phyloP scores from a whole-genome alignment of 2,888 invertebrate genomes.

The Loripinus fragilis region DNA sequence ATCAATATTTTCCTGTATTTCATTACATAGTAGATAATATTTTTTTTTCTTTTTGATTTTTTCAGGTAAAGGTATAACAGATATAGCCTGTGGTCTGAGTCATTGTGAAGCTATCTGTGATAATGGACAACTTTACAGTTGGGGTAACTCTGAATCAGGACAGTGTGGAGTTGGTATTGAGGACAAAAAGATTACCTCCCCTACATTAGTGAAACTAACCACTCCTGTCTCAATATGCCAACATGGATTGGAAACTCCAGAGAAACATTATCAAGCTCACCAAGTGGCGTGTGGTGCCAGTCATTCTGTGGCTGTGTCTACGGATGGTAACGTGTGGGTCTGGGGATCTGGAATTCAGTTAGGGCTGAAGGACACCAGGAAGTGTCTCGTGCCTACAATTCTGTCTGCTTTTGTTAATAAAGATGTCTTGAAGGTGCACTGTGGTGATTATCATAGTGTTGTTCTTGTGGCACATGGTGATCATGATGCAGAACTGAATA shows the following conservation, averaged over 20 bases:
- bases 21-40: no score
- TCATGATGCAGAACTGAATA: neutral
- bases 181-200: conserved; percentile 60
- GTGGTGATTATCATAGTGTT: conserved; percentile 79
- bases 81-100: conserved; percentile 90
- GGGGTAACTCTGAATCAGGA: conserved; percentile 83
- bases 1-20: no score
- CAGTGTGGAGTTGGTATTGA: conserved; percentile 87
- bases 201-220: conserved; percentile 62
- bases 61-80: conserved; percentile 85
- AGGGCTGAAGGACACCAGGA: conserved; percentile 67
- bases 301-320: conserved; percentile 79
- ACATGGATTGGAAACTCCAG: conserved; percentile 66
- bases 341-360: conserved; percentile 81
- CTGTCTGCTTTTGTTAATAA: conserved; percentile 71
- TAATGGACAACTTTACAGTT: conserved; percentile 80
- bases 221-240: conserved; percentile 61
- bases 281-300: conserved; percentile 77
- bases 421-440: conserved; percentile 75
- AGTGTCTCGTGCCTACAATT: conserved; percentile 64
- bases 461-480: conserved; percentile 75
- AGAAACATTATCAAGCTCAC: conserved; percentile 53
- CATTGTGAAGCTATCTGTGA: conserved; percentile 83
- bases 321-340: conserved; percentile 78
- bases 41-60: conserved; percentile 2